Conservation (phyloP, 1,140 invertebrate genomes). For the Ceratina australensis region DNA sequence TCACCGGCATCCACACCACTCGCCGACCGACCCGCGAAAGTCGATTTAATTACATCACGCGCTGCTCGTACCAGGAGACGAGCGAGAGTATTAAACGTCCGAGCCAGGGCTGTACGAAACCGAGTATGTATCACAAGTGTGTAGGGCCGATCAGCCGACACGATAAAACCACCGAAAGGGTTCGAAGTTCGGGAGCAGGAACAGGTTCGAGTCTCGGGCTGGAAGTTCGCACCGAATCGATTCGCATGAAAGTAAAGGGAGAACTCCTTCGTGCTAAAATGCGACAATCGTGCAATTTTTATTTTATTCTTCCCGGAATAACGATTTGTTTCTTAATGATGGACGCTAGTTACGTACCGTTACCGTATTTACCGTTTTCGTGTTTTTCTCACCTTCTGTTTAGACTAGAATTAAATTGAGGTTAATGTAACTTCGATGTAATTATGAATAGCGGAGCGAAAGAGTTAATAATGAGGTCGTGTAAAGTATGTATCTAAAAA, state of each 20-base stretch:
- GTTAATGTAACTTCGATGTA: background rate
- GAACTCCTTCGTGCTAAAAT: background rate
- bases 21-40: slow-evolving; percentile 29
- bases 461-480: background rate
- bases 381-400: background rate
- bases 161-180: slow-evolving; percentile 38
- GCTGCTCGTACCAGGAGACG: slow-evolving; percentile 57
- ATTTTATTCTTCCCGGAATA: too few species aligned
- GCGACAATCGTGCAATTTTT: background rate
- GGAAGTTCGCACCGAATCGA: background rate
- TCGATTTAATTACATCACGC: slow-evolving; percentile 61
- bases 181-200: slow-evolving; percentile 25
- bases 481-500: background rate
- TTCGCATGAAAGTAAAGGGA: background rate
- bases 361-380: background rate
- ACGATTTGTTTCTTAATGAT: too few species aligned
- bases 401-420: background rate
- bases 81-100: slow-evolving; percentile 50
- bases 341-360: background rate
- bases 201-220: background rate
- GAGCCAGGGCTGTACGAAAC: slow-evolving; percentile 43
- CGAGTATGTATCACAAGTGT: slow-evolving; percentile 54
- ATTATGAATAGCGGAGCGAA: background rate
- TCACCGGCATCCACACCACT: background rate
- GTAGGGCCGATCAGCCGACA: slow-evolving; percentile 40